Percentiles rank a stretch among this genome's conserved stretches.
Conservation (phyloP, 1,140 invertebrate genomes). For the Kradibia gibbosae region DNA sequence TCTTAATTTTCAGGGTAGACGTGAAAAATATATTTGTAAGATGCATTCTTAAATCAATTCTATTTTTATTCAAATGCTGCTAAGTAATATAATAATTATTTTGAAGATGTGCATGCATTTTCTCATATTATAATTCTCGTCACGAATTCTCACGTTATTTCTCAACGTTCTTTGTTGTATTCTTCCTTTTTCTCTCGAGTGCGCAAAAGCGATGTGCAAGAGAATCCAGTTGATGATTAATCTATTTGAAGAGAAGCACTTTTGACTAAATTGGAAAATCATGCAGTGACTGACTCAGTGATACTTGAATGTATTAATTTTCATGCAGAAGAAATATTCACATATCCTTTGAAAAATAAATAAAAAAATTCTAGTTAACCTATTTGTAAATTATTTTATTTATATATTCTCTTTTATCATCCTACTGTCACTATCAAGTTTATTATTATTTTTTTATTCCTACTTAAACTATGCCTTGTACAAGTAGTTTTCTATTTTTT, state of each 20-base stretch:
- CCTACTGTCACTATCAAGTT: no score
- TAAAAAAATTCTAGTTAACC: no score
- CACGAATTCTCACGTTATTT: neutral
- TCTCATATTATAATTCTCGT: neutral
- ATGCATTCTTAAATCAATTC: neutral
- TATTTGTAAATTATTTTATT: no score
- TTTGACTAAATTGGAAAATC: neutral
- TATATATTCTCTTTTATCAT: no score
- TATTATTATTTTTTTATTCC: no score
- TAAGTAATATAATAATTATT: slow-evolving; percentile 12
- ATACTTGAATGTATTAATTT: neutral
- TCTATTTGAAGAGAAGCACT: neutral
- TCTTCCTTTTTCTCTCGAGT: neutral
- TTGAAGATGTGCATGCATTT: neutral
- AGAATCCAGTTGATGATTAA: neutral
- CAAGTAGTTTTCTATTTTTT: no score
- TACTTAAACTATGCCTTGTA: no score
- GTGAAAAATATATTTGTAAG: neutral
- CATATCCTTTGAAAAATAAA: neutral
- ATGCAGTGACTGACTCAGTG: neutral
- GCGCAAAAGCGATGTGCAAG: neutral
- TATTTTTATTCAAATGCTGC: neutral
- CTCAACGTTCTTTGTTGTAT: slow-evolving; percentile 4
- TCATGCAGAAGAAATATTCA: neutral
- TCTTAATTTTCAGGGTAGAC: neutral